Conservation (phyloP, 2,113 vertebrate genomes). For the Gorsachius goisagi region DNA sequence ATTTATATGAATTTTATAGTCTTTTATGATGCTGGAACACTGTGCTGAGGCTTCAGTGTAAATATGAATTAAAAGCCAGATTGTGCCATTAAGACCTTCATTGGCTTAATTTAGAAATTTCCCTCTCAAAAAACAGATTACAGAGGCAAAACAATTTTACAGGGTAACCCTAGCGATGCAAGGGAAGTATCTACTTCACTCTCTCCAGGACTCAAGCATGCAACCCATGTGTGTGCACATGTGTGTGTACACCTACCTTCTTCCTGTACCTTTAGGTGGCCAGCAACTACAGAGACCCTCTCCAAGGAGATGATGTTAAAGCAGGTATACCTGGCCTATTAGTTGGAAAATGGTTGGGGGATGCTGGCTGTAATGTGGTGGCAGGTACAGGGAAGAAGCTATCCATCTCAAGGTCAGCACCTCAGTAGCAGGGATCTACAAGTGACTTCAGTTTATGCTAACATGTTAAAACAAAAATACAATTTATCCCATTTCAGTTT, state of each 20-base stretch:
- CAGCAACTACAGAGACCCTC: background rate
- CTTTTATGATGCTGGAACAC: background rate
- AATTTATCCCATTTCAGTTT: background rate
- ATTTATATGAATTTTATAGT: background rate
- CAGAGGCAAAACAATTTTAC: background rate
- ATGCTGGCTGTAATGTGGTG: background rate
- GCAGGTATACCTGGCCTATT: background rate
- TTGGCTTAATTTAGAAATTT: background rate
- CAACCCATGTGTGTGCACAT: too few relatives aligned
- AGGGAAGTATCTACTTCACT: background rate
- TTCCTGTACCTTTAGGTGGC: background rate
- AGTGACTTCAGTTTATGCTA: background rate
- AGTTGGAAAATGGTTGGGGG: accelerated
- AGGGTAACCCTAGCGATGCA: background rate
- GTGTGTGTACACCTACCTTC: accelerated
- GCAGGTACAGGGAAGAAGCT: background rate
- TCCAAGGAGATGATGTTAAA: background rate
- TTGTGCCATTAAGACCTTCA: background rate
- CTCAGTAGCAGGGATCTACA: background rate
- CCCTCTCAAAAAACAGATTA: background rate
- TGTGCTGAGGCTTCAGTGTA: background rate
- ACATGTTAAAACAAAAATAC: background rate
- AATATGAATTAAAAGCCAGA: background rate
- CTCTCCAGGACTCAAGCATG: background rate
- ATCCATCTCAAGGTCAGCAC: background rate